A percentile compares a stretch with the other conserved stretches of the same genome.
phyloP scores from a whole-genome alignment of 2,113 vertebrate genomes.

The Jaculus jaculus region DNA sequence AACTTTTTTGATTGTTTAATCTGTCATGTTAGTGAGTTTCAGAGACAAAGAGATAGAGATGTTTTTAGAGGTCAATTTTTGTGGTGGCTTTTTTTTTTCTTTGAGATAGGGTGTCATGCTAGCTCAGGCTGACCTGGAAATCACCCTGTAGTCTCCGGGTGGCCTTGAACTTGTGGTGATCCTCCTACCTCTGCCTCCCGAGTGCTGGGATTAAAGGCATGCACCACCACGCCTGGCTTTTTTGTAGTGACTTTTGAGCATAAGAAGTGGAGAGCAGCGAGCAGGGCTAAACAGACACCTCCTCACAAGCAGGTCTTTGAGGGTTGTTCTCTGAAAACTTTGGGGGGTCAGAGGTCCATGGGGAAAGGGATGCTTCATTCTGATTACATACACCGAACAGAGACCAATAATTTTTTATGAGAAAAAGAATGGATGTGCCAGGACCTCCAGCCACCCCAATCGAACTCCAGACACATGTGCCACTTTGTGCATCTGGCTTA shows the following conservation, averaged over 20 bases:
- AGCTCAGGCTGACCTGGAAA: no score
- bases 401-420: neutral
- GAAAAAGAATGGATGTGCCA: no score
- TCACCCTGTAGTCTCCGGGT: no score
- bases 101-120: no score
- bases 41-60: slow-evolving; percentile 6
- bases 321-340: slow-evolving; percentile 30
- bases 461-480: no score
- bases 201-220: no score
- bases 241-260: neutral
- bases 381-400: slow-evolving; percentile 1
- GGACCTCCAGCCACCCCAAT: no score
- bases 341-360: no score
- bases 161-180: no score
- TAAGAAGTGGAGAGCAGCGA: neutral
- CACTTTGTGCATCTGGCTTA: no score
- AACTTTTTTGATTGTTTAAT: neutral
- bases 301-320: neutral
- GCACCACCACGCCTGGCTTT: no score
- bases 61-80: neutral
- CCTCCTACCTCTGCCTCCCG: no score
- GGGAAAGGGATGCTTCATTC: neutral
- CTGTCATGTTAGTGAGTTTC: slow-evolving; percentile 18
- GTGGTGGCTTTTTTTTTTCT: neutral
- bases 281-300: neutral